Evolutionary conservation across 53 echinoderm and acorn worm genomes (phyloP).

Genomic region (Temnopleurus reevesii): DNA sequence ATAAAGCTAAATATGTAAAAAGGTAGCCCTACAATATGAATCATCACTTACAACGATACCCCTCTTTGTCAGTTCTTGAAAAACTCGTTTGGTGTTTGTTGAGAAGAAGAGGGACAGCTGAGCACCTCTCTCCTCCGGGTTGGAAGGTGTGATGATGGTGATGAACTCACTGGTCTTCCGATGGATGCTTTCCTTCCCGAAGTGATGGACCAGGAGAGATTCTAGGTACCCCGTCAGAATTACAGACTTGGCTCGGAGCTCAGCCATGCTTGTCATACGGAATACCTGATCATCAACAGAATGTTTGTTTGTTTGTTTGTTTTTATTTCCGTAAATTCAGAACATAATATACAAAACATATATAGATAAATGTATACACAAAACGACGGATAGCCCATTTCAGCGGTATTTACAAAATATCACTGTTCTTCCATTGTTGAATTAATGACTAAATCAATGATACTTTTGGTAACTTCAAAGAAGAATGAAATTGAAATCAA

Average conservation of each 20-base stretch:
- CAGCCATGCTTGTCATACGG: constrained; percentile 76
- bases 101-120: constrained; percentile 91
- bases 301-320: no score
- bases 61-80: constrained; percentile 79
- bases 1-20: no score
- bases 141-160: constrained; percentile 78
- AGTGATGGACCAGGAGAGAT: constrained; percentile 58
- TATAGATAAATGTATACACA: no score
- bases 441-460: no score
- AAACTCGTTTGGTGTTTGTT: constrained; percentile 63
- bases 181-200: constrained; percentile 41
- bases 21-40: no score
- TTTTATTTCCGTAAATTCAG: no score
- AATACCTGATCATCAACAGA: constrained; percentile 59
- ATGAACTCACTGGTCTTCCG: constrained; percentile 63
- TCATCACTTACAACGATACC: constrained; percentile 81
- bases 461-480: no score
- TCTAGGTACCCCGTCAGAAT: constrained; percentile 86
- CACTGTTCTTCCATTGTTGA: no score
- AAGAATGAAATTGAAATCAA: no score
- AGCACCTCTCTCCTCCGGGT: constrained; percentile 77
- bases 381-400: no score
- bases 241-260: constrained; percentile 73
- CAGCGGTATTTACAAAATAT: no score
- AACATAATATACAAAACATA: no score